Conservation (phyloP, 1,140 invertebrate genomes). For the Pemphigus obesinymphae region DNA sequence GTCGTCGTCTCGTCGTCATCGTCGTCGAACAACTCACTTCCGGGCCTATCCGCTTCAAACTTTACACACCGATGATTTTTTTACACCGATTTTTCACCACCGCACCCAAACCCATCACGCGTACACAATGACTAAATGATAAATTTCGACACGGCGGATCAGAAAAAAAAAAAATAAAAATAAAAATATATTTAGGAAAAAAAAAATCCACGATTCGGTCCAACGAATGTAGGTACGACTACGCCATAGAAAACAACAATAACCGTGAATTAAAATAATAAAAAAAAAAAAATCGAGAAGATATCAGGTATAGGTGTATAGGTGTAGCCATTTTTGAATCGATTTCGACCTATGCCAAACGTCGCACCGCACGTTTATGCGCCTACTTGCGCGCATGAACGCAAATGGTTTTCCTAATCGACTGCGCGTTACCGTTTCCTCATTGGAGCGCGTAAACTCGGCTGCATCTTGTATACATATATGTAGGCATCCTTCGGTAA, state of each 20-base stretch:
- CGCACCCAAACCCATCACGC: slow-evolving; percentile 23
- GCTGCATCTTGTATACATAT: background rate
- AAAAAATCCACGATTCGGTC: slow-evolving; percentile 30
- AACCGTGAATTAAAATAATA: slow-evolving; percentile 22
- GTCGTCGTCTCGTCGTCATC: background rate
- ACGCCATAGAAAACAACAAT: slow-evolving; percentile 26
- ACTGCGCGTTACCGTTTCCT: background rate
- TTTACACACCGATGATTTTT: slow-evolving; percentile 31
- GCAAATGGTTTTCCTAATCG: background rate
- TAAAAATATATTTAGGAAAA: too few species aligned
- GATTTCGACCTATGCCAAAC: background rate
- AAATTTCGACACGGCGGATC: slow-evolving; percentile 22
- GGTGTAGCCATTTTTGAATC: slow-evolving; percentile 24
- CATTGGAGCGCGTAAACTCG: background rate
- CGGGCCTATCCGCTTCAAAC: slow-evolving; percentile 12
- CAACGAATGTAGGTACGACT: background rate
- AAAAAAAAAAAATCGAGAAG: slow-evolving; percentile 1
- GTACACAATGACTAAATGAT: slow-evolving; percentile 29
- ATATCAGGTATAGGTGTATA: background rate
- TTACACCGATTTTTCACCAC: slow-evolving; percentile 33
- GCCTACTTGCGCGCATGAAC: background rate
- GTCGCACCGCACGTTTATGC: background rate
- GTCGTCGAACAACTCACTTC: slow-evolving; percentile 28
- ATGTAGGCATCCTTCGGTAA: too few species aligned
- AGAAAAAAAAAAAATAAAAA: too few species aligned